Base-by-base conservation (phyloP, 1,140 invertebrate species). In the Aricia agestis region DNA sequence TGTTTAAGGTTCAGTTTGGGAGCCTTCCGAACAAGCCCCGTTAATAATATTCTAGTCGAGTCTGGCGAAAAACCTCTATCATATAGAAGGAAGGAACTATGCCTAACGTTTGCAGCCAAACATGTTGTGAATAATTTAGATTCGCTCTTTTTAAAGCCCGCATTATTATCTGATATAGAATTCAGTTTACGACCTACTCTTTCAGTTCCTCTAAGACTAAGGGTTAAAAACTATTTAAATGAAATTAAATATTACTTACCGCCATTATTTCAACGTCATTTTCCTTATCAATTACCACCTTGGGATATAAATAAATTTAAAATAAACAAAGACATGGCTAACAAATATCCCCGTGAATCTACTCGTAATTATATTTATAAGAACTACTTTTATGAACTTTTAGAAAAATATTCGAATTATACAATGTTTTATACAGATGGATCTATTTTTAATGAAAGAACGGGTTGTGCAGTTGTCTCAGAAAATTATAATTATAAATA, bases 21-120 rank as follows among this genome's bases (percentile, higher is more conserved):
- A 41, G 66, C 66, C 4, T 67, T 67, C 17, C 36, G 66, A 45
- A 67, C 66, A 67, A 67, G 66, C 17, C 41, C 66, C 0, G 11
- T 67, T 45, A 18, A 67, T n/a, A 67, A 41, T 45, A 67, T 67
- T 18, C 41, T 67, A 6, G 66, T 45, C n/a, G 66, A 67, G 7
- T 41, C 66, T 9, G 66, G 17, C 0, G 66, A 67, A 67, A 45
- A 52, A n/a, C 66, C 36, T 36, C 4, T 67, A 32, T 32, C 32
- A 32, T 19, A 61, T 61, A n/a, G n/a, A n/a, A n/a, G n/a, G n/a
- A n/a, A n/a, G n/a, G n/a, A n/a, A n/a, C n/a, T n/a, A n/a, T n/a
- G 59, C 18, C 17, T 61, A 5, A 61, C 18, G 5, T 61, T 9
- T 6, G 18, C 42, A 4, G 42, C 11, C 11, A 45, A 45, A 45